A percentile compares a stretch with the other conserved stretches of the same genome.
Evolutionary conservation across 2,113 vertebrate species (phyloP).

Genomic region (Hoplias malabaricus): DNA sequence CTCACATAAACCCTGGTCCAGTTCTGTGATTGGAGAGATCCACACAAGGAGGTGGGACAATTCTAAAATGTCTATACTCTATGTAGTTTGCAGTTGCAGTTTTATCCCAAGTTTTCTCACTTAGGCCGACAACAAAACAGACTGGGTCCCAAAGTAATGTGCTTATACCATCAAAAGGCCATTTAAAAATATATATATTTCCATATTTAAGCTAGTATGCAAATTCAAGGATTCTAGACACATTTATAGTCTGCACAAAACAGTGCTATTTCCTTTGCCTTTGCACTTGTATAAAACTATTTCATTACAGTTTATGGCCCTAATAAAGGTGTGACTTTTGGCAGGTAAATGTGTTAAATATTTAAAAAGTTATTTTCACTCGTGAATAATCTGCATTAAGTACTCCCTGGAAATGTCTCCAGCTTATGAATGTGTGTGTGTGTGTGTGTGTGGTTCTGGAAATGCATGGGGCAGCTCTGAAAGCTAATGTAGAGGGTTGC

Average conservation of each 20-base stretch:
- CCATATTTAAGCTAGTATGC: not conserved
- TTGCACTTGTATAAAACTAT: conserved; percentile 33
- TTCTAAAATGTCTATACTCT: no score
- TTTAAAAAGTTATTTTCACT: conserved; percentile 36
- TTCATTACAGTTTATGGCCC: conserved; percentile 39
- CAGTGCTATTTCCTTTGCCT: not conserved
- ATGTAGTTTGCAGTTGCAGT: no score
- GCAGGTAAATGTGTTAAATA: conserved; percentile 39
- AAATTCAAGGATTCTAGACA: not conserved
- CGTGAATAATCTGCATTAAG: conserved; percentile 17
- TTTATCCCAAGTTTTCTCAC: no score
- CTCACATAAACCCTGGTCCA: no score
- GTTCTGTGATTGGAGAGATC: no score
- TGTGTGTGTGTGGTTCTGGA: conserved; percentile 1
- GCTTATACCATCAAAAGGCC: no score
- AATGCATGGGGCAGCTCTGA: not conserved
- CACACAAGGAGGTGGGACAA: not conserved
- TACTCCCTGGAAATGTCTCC: conserved; percentile 1
- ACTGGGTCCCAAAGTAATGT: no score
- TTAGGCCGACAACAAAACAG: no score
- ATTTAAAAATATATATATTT: no score
- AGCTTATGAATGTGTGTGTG: conserved; percentile 7
- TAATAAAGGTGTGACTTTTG: conserved; percentile 43
- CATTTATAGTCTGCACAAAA: not conserved
- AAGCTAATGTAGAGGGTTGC: conserved; percentile 16